Evolutionary conservation across 2,888 invertebrate species (phyloP).

Genomic region (Syrista parreyssii): DNA sequence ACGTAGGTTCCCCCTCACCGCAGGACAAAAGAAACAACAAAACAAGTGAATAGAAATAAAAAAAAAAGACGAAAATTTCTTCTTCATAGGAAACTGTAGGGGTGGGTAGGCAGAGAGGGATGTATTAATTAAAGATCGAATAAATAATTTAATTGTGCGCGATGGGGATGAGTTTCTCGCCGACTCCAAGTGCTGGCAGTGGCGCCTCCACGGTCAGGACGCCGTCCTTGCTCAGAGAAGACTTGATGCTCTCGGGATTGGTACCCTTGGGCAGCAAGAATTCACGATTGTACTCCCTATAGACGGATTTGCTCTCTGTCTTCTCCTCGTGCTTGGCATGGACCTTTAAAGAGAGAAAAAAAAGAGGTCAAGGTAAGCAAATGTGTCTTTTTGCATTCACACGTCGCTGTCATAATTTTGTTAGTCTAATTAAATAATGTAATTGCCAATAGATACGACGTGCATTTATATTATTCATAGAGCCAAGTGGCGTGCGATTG

Average conservation of each 20-base stretch:
- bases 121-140: conserved; percentile 4
- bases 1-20: too few species aligned
- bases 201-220: conserved; percentile 97
- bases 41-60: too few species aligned
- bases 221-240: conserved; percentile 95
- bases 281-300: conserved; percentile 98
- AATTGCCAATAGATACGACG: not conserved
- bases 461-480: not conserved
- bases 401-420: too few species aligned
- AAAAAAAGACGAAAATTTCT: too few species aligned
- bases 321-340: conserved; percentile 99
- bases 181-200: conserved; percentile 85
- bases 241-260: conserved; percentile 95
- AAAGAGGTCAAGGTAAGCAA: not conserved
- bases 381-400: too few species aligned
- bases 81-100: not conserved
- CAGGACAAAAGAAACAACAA: too few species aligned
- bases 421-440: too few species aligned
- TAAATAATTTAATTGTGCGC: conserved; percentile 70
- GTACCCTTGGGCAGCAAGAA: conserved; percentile 97
- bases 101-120: conserved; percentile 8
- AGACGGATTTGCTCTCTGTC: conserved; percentile 94
- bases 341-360: conserved; percentile 73
- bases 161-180: conserved; percentile 87
- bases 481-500: not conserved